Evolutionary conservation across 1,140 invertebrate species (phyloP), one percentile per base, ranked within the genome.

Genomic region (Drosophila murphyi): DNA sequence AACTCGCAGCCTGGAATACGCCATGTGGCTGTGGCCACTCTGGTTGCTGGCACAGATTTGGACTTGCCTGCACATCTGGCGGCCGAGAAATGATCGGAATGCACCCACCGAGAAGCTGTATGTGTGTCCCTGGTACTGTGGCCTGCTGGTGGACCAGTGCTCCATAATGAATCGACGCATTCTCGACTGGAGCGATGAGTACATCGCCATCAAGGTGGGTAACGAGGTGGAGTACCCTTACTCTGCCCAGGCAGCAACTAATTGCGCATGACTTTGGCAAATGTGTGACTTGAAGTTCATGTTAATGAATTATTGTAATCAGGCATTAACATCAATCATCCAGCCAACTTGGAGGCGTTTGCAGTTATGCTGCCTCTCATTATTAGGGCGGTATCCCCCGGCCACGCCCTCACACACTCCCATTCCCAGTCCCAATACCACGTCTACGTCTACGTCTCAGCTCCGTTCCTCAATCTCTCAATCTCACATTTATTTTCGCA

Each of bases 51-150:
- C 96, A 0, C 96, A 97, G 92, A 93, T 95, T 0, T 97, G 96
- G 96, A 95, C 97, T 5, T 96, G 96, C 0, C 92, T 95, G 56
- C 97, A 98, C 81, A 95, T 97, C 37, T 98, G 97, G 97, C 94
- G 93, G 20, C 96, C 96, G 1, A 95, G 95, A 76, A 95, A 95
- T 67, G 96, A 97, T 91, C 95, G 96, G 93, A 93, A 98, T 62
- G 96, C 97, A 0, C 94, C 94, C 2, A 96, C 96, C 2, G 96
- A 97, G 81, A 96, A 95, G 89, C 93, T 98, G 31, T 98, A 97
- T 79, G 95, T 97, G 2, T 94, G 95, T 59, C 96, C 96, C 2
- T 96, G 97, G 94, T 98, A 97, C 91, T 96, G 96, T 89, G 95
- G 95, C 1, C 93, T 96, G 5, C 92, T 98, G 31, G 95, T 98